phyloP scores from a whole-genome alignment of 2,113 vertebrate genomes.

The Sitta europaea region DNA sequence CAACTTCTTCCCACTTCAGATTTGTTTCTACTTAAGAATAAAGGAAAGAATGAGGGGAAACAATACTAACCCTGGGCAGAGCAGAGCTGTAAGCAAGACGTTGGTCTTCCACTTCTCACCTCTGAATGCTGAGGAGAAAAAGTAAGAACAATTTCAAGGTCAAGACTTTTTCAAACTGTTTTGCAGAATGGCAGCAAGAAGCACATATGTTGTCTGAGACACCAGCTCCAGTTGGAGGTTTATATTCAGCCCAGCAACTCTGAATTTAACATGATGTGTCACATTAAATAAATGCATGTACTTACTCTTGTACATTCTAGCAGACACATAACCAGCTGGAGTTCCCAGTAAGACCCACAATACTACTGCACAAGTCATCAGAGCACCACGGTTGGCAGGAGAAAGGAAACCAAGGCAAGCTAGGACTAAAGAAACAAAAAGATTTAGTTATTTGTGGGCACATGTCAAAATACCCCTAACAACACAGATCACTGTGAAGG shows the following conservation, averaged over 20 bases:
- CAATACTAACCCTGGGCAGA: constrained; percentile 84
- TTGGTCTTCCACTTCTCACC: constrained; percentile 91
- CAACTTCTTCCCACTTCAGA: background rate
- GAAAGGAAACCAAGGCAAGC: constrained; percentile 89
- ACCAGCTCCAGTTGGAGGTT: background rate
- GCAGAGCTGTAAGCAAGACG: constrained; percentile 84
- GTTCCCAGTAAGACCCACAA: constrained; percentile 84
- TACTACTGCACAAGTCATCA: constrained; percentile 88
- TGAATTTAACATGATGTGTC: background rate
- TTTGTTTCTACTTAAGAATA: background rate
- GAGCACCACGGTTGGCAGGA: constrained; percentile 81
- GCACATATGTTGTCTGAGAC: background rate
- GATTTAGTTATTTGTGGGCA: background rate
- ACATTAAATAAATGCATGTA: background rate
- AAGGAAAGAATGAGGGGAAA: background rate
- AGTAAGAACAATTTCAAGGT: background rate
- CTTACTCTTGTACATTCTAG: constrained; percentile 88
- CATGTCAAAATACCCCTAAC: background rate
- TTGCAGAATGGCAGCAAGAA: background rate
- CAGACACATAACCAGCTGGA: constrained; percentile 84
- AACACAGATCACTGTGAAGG: background rate
- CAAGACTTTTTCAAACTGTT: background rate
- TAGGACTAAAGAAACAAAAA: constrained; percentile 61
- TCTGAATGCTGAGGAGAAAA: constrained; percentile 79
- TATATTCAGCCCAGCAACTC: background rate